A percentile compares a stretch with the other conserved stretches of the same genome.
Conservation (phyloP, 2,113 vertebrate genomes). For the Thalassoma bifasciatum region DNA sequence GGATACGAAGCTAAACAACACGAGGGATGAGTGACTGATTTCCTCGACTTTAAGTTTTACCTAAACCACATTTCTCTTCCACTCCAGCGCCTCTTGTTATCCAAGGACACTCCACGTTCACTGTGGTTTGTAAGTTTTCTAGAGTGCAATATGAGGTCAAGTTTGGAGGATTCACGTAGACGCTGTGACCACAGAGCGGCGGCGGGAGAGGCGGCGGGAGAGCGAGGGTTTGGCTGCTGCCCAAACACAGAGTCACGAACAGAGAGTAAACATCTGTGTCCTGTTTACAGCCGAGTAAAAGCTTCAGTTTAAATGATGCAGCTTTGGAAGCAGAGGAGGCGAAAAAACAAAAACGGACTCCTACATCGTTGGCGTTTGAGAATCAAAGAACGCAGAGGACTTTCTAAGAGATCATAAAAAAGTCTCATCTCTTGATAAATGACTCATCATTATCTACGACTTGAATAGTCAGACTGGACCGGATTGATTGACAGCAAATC, state of each 20-base stretch:
- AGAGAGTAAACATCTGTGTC: slow-evolving; percentile 17
- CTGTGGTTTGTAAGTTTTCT: slow-evolving; percentile 1
- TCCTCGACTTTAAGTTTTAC: slow-evolving; percentile 10
- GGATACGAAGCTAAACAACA: background rate
- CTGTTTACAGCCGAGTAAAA: background rate
- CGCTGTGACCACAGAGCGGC: slow-evolving; percentile 17
- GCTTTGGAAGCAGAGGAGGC: no score
- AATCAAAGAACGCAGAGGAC: no score
- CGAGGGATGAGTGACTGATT: slow-evolving; percentile 12
- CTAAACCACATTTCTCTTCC: background rate
- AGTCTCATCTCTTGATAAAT: no score
- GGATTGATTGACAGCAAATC: no score
- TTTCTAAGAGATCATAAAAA: no score
- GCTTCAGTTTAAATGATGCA: no score
- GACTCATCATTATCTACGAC: no score
- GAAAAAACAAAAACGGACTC: no score
- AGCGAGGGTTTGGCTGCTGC: slow-evolving; percentile 8
- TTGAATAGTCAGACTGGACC: no score
- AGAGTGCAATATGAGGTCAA: slow-evolving; percentile 1
- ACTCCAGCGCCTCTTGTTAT: background rate
- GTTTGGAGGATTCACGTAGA: slow-evolving; percentile 2
- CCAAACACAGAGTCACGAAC: background rate
- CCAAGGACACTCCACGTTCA: slow-evolving; percentile 7
- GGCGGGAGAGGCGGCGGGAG: background rate
- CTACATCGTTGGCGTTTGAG: no score